Evolutionary conservation across 1,140 invertebrate species (phyloP), one percentile per base, ranked within the genome.

Genomic region (Drosophila sp.): DNA sequence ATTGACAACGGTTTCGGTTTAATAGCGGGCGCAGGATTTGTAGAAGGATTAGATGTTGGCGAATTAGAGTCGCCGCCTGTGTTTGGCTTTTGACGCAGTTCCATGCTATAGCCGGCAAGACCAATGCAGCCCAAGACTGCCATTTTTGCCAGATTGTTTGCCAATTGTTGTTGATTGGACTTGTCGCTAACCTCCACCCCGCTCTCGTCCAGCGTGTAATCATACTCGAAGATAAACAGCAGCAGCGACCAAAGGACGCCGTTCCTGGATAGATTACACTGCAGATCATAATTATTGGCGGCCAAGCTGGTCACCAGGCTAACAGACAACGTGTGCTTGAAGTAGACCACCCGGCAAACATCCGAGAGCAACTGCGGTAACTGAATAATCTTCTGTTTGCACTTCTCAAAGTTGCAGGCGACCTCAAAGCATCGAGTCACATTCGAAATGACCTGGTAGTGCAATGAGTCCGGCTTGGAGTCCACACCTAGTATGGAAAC

Each of bases 121-220:
- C 96, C 92, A 43, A 95, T 95, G 91, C 97, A 97, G n/a, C 97
- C 98, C 89, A 93, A 94, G 0, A 98, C 94, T 21, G 96, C 95
- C 72, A 96, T 93, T 91, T 97, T 97, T 0, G 99, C 98, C 70
- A 99, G 93, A 79, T 96, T 95, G 92, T 99, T 99, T 7, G 96
- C 95, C 7, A 98, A 94, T 93, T 99, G 97, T 94, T 99, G 94
- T 45, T 96, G 94, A 92, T 99, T 99, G 4, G 95, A 94, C 29
- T 96, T 95, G 90, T 97, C 95, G 76, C 94, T 95, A 64, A 95
- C 93, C 90, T 98, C 96, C 11, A 99, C 96, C 0, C 98, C 98
- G 59, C 98, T 97, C 93, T 99, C 99, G 62, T 99, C 97, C 62
- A 99, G 93, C 0, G 99, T 99, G 92, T 97, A 99, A 93, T 99